phyloP scores from a whole-genome alignment of 1,140 invertebrate species.

The Nylanderia fulva region DNA sequence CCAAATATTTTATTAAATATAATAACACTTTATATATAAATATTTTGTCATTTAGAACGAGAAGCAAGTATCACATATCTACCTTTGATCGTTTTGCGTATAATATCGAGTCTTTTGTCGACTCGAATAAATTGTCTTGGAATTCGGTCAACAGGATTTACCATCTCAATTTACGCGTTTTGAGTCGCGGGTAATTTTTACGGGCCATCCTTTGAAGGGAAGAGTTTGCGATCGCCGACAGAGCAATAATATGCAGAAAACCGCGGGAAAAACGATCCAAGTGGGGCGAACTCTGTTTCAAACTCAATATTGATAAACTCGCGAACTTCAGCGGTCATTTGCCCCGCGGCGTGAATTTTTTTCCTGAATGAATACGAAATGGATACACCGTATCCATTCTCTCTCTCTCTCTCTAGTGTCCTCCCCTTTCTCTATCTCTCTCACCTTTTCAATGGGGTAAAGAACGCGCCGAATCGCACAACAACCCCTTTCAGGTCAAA shows the following conservation, averaged over 20 bases:
- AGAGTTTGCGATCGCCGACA: constrained; percentile 42
- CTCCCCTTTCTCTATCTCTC: constrained; percentile 19
- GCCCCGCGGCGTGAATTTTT: constrained; percentile 6
- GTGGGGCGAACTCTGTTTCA: neutral
- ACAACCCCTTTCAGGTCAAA: constrained; percentile 69
- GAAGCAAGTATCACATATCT: neutral
- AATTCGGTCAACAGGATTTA: neutral
- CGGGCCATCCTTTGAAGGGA: constrained; percentile 19
- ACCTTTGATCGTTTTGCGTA: neutral
- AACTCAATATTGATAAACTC: constrained; percentile 66
- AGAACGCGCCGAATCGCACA: constrained; percentile 61
- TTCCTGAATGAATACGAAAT: constrained; percentile 62
- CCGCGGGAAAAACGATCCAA: neutral
- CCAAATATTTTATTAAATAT: constrained; percentile 25
- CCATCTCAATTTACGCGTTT: neutral
- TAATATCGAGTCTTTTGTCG: neutral
- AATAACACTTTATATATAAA: no score
- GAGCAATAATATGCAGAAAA: constrained; percentile 30
- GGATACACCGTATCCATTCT: constrained; percentile 64
- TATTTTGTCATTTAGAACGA: no score
- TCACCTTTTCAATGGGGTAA: constrained; percentile 15
- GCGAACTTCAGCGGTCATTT: constrained; percentile 25
- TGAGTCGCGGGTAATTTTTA: constrained; percentile 40
- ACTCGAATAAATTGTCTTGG: constrained; percentile 11
- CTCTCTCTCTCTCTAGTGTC: neutral